Evolutionary conservation across 2,113 vertebrate species (phyloP), one percentile per base, ranked within the genome.

Genomic region (Lucifuga dentata): DNA sequence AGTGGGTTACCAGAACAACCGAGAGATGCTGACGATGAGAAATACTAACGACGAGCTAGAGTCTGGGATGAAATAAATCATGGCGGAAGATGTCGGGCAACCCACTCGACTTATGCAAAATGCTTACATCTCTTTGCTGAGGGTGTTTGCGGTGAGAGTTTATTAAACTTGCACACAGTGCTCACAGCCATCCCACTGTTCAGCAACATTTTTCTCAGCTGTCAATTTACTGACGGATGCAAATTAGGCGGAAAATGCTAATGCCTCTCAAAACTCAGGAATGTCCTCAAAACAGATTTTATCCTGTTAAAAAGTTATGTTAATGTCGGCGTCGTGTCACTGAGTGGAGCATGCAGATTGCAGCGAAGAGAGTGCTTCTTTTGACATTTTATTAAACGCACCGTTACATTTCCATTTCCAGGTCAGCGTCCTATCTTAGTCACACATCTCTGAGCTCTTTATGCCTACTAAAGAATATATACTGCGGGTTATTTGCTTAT

Each of bases 41-140:
- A 86, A 86, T 86, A 41, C 76, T 78, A 78, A 88, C 73, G 69
- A 60, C 0, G 1, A 15, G 51, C 53, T 52, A 44, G 38, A 53
- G 82, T 69, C 70, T 2, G 10, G 69, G 64, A 68, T 62, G 66
- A 82, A 79, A 88, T 85, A 73, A 82, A 89, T 86, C 71, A 81
- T 17, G 51, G 41, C 20, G 39, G 64, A 78, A 73, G 66, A 84
- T 24, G 60, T 65, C 49, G 43, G 8, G 17, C 53, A 44, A 69
- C 76, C 65, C 12, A 11, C 48, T 68, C 17, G 55, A 78, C 73
- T 83, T 68, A 69, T 82, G 78, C 68, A 76, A 66, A 87, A 60
- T 1, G 58, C 71, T 70, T 49, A 13, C 48, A 49, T 43, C 32
- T 62, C 15, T 65, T 66, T 17, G 77, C 79, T 51, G 52, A 51